A percentile compares a stretch with the other conserved stretches of the same genome.
Conservation (phyloP, 2,888 invertebrate species). For the Anaspis maculata region DNA sequence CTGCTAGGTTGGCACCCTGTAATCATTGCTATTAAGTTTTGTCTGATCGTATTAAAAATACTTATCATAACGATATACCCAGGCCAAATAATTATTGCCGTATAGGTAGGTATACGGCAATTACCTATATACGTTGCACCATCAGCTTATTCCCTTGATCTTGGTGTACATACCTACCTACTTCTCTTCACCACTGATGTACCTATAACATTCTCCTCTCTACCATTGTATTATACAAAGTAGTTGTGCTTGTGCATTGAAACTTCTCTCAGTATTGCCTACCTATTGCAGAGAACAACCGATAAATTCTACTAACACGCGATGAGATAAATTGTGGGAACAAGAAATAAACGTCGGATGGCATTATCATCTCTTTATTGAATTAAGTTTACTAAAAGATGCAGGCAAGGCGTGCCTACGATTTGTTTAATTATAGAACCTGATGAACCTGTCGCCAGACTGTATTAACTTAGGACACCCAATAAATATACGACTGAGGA, state of each 20-base stretch:
- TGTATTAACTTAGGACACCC: conserved; percentile 14
- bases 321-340: background rate
- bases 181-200: too few species aligned
- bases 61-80: conserved; percentile 9
- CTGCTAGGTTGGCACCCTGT: conserved; percentile 24
- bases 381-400: conserved; percentile 8
- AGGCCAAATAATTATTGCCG: background rate
- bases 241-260: too few species aligned
- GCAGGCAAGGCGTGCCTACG: conserved; percentile 11
- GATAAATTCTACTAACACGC: too few species aligned
- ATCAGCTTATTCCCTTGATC: too few species aligned
- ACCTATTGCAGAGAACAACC: too few species aligned
- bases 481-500: too few species aligned
- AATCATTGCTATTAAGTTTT: conserved; percentile 24
- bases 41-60: conserved; percentile 22
- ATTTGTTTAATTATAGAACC: conserved; percentile 16
- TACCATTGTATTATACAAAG: too few species aligned
- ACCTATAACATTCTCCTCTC: too few species aligned
- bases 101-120: conserved; percentile 1
- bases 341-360: background rate
- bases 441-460: conserved; percentile 14
- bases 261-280: too few species aligned
- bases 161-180: too few species aligned
- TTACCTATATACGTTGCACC: too few species aligned
- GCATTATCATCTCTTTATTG: conserved; percentile 8